Evolutionary conservation across 2,888 invertebrate genomes (phyloP).

Genomic region (Nasonovia ribisnigri): DNA sequence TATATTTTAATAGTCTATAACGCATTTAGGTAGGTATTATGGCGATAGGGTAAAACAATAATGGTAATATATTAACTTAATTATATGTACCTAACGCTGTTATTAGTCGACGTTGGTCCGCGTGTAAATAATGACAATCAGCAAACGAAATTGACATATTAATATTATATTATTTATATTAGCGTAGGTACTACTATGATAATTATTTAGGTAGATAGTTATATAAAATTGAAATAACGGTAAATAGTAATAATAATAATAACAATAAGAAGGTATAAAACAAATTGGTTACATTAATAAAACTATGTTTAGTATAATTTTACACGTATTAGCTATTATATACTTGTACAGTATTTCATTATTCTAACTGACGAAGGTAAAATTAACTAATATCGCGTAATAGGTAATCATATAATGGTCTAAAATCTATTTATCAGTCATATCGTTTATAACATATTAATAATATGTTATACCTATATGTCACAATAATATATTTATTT

Average conservation of each 20-base stretch:
- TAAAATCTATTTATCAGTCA: slow-evolving; percentile 26
- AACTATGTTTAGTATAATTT: not conserved
- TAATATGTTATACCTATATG: not conserved
- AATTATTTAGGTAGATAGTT: not conserved
- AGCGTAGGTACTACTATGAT: not conserved
- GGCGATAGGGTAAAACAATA: not conserved
- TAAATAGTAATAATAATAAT: not conserved
- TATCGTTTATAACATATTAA: slow-evolving; percentile 6
- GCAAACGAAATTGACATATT: not conserved
- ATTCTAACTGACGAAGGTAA: slow-evolving; percentile 6
- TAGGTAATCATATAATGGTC: not conserved
- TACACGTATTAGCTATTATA: not conserved
- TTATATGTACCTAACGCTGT: not conserved
- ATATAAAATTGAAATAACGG: not conserved
- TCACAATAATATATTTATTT: not conserved
- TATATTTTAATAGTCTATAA: not conserved
- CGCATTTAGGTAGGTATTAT: not conserved
- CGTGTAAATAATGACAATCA: not conserved
- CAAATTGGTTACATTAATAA: slow-evolving; percentile 15
- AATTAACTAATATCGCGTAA: slow-evolving; percentile 7
- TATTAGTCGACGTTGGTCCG: not conserved
- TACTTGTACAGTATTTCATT: not conserved
- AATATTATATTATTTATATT: not conserved
- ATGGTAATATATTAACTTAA: not conserved
- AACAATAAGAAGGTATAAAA: slow-evolving; percentile 24